Base-by-base conservation (phyloP, 2,888 invertebrate genomes). In the Andricus quercusramuli region DNA sequence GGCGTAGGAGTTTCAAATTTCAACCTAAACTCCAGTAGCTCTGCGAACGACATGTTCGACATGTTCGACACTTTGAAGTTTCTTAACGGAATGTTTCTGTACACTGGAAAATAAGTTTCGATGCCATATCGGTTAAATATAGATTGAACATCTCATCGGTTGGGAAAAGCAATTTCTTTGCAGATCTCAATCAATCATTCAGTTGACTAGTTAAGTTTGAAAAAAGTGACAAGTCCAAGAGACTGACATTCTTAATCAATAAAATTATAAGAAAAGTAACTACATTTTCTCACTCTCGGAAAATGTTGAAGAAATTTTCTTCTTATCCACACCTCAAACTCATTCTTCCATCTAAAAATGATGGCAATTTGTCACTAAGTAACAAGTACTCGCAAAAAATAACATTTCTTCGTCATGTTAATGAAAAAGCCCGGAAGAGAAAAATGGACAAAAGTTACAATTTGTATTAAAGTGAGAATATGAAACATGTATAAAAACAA, bases 21-120 rank as follows among this genome's bases (percentile, higher is more conserved):
- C 51, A 70, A 70, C 51, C 47, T 70, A 51, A 70, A 70, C 25
- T 70, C 47, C 70, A 51, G 17, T 22, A 47, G 68, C 68, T 70
- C 68, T 44, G 22, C 44, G 25, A 70, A 44, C 68, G 68, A 70
- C 47, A 70, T 70, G 51, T 67, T 70, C 68, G 68, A 70, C 47
- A 70, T 70, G 51, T 67, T 70, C 70, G 70, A 70, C 70, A 70
- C 70, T 70, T 51, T 70, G 70, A 70, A 70, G 70, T 70, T 70
- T 29, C 70, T 51, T 51, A 51, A 70, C 47, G 70, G 32, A 47
- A 70, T 70, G 51, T 70, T 70, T 70, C 51, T 47, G 11, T 70
- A 25, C 70, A 29, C 25, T 44, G 70, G 29, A 70, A 70, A 70
- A 70, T 70, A 32, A 51, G 51, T 47, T 70, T 70, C 29, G 51